Percentiles rank a stretch among this genome's conserved stretches.
phyloP scores from a whole-genome alignment of 2,797 vertebrate species.

The Poecilia wingei region DNA sequence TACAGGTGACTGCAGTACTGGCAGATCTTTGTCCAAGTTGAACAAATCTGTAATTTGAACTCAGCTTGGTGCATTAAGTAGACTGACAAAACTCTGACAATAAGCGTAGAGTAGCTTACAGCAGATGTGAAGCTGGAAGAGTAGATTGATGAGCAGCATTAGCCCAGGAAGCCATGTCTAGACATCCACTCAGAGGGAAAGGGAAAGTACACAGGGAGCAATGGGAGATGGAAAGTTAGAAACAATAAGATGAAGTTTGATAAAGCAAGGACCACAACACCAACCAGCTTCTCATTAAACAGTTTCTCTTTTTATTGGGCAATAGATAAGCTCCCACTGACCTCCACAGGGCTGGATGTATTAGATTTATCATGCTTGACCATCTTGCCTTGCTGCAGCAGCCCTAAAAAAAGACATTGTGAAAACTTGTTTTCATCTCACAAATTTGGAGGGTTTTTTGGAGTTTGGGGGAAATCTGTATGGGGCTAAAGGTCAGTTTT shows the following conservation, averaged over 20 bases:
- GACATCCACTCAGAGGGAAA: constrained; percentile 6
- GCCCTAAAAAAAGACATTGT: neutral
- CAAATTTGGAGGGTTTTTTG: neutral
- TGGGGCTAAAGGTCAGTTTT: neutral
- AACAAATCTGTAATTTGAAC: constrained; percentile 3
- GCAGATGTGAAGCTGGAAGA: constrained; percentile 1
- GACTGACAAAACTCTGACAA: neutral
- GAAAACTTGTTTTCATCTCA: neutral
- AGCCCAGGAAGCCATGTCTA: constrained; percentile 4
- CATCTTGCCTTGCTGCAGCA: neutral
- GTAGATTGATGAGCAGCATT: constrained; percentile 6
- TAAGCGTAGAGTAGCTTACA: neutral
- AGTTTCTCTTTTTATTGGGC: constrained; percentile 8
- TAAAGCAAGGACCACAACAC: neutral
- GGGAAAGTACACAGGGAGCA: constrained; percentile 2
- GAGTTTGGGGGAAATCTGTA: neutral
- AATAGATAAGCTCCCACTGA: neutral
- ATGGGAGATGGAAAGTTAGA: neutral
- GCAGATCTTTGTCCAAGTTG: neutral
- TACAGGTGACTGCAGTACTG: neutral
- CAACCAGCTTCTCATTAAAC: neutral
- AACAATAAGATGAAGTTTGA: neutral
- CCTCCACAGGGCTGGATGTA: constrained; percentile 4
- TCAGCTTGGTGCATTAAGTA: neutral
- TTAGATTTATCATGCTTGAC: constrained; percentile 6